phyloP scores from a whole-genome alignment of 2,888 invertebrate genomes.

The Sesia apiformis region DNA sequence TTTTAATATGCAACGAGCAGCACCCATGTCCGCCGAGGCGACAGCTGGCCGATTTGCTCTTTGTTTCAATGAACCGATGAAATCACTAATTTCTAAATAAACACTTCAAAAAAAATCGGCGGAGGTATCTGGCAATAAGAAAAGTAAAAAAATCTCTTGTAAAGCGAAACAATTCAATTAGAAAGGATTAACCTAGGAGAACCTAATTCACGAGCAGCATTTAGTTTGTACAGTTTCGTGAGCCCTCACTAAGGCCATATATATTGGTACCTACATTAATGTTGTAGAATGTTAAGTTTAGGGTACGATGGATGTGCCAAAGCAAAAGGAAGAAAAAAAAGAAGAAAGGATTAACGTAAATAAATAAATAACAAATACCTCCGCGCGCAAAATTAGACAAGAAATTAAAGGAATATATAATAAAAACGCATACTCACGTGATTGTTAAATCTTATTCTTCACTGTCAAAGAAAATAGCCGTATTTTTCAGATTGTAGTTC shows the following conservation, averaged over 20 bases:
- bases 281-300: no score
- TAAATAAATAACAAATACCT: not conserved
- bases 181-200: not conserved
- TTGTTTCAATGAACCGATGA: conserved; percentile 15
- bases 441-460: not conserved
- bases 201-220: no score
- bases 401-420: not conserved
- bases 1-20: conserved; percentile 46
- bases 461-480: conserved; percentile 2
- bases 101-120: not conserved
- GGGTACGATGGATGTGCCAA: no score
- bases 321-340: no score
- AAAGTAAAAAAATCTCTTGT: not conserved
- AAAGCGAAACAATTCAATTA: not conserved
- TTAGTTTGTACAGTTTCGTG: no score
- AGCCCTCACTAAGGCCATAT: no score
- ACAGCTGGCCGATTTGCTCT: conserved; percentile 36
- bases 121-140: not conserved
- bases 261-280: no score
- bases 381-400: not conserved
- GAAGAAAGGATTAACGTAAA: no score
- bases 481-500: conserved; percentile 21
- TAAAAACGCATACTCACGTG: not conserved
- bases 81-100: conserved; percentile 9
- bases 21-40: conserved; percentile 30